phyloP scores from a whole-genome alignment of 2,113 vertebrate species.

The Callipepla squamata region DNA sequence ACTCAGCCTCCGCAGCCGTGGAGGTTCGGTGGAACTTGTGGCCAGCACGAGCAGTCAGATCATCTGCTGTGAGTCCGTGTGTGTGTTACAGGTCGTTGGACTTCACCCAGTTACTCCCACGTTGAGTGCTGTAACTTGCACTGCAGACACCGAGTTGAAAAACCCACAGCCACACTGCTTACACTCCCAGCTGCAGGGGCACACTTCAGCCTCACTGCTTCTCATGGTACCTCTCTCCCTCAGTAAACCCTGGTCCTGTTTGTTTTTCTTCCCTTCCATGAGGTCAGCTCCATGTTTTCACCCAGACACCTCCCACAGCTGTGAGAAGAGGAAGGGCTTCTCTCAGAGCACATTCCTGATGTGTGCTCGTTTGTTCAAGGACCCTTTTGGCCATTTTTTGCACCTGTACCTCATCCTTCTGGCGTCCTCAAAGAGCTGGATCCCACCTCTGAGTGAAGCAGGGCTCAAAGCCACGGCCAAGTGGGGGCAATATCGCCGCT shows the following conservation, averaged over 20 bases:
- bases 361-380: background rate
- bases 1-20: background rate
- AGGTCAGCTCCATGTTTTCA: background rate
- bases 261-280: background rate
- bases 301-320: background rate
- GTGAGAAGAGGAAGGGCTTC: background rate
- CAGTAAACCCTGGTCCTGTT: background rate
- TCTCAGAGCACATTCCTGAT: background rate
- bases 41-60: background rate
- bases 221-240: background rate
- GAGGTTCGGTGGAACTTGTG: background rate
- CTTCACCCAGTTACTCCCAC: conserved; percentile 10
- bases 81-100: background rate
- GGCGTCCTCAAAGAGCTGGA: background rate
- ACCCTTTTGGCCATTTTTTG: background rate
- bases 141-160: background rate
- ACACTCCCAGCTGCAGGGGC: fast-evolving
- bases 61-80: background rate
- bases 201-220: background rate
- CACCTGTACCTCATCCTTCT: background rate
- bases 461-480: background rate
- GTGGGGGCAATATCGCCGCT: background rate
- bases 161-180: background rate
- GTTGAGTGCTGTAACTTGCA: background rate
- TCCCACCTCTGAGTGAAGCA: background rate